A percentile compares a stretch with the other conserved stretches of the same genome.
These are phyloP conservation scores for Ptychadena robeensis DNA, from an alignment of 2,797 vertebrate species.

Conservation along the genomic window DNA sequence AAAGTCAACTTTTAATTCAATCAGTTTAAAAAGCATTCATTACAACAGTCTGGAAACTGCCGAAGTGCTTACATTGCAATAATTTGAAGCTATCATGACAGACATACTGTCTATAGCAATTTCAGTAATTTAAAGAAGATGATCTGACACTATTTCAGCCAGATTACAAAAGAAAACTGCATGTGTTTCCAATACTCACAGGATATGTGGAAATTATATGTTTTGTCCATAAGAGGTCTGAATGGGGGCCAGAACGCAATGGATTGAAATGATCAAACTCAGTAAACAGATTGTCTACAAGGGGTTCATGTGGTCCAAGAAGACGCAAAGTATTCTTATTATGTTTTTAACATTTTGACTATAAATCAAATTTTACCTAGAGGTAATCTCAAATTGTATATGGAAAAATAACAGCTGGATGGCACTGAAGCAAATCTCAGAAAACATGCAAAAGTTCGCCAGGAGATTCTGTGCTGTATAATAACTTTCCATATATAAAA, in stretches of 20 bases:
- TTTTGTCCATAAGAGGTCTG: constrained; percentile 55
- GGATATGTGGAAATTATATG: constrained; percentile 54
- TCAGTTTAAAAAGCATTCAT: constrained; percentile 1
- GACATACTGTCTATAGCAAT: constrained; percentile 27
- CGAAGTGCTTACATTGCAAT: constrained; percentile 31
- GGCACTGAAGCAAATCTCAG: constrained; percentile 45
- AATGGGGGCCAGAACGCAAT: constrained; percentile 46
- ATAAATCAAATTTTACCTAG: constrained; percentile 43
- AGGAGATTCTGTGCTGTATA: constrained; percentile 46
- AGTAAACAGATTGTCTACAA: constrained; percentile 28
- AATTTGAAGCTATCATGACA: constrained; percentile 15
- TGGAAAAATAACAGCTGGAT: constrained; percentile 22
- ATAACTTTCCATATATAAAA: constrained; percentile 41
- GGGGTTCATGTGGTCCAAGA: constrained; percentile 21
- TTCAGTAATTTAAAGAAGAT: constrained; percentile 46
- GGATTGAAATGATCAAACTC: constrained; percentile 45
- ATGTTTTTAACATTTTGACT: constrained; percentile 26
- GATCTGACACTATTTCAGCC: constrained; percentile 32
- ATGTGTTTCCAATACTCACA: constrained; percentile 53
- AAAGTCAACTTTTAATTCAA: neutral
- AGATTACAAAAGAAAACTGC: constrained; percentile 37
- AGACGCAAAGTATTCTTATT: constrained; percentile 25
- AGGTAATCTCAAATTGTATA: constrained; percentile 43
- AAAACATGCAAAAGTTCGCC: constrained; percentile 59
- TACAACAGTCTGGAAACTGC: constrained; percentile 17